Evolutionary conservation across 2,888 invertebrate genomes (phyloP), one percentile per base, ranked within the genome.

Genomic region (Meandrusa payeni): DNA sequence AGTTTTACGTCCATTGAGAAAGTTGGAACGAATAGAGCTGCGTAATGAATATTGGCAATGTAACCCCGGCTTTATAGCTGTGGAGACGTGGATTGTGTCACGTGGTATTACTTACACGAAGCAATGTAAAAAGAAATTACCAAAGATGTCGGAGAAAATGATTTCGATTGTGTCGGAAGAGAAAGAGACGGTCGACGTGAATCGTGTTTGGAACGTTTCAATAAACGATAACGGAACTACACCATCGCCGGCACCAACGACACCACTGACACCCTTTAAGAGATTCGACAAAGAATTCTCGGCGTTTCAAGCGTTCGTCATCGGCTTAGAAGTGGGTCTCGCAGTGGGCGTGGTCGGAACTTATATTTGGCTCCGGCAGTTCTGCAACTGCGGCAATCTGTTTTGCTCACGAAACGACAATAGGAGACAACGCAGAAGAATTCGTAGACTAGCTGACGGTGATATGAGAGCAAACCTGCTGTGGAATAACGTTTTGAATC

Each of bases 41-140:
- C 71, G 85, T 12, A 88, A 87, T 48, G 92, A 92, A 51, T 88
- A 87, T 41, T 89, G 89, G 69, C 77, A 82, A 41, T 93, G 93
- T 59, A 88, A 87, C 53, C 64, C 69, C 0, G 74, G 80, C 12
- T 81, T 86, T 15, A 67, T 75, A 3, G 69, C 76, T 2, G 64
- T 82, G 0, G 82, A 85, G 51, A 61, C 61, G 3, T 90, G 89
- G 78, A 76, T 89, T 13, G 48, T 58, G 2, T 65, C 72, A 1
- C 73, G 61, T 11, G 66, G 69, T 2, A 83, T 89, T 43, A 60
- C 62, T 41, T 90, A 89, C 37, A 76, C 86, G 12, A 89, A 89
- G 33, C 76, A 77, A 50, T 89, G 89, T 51, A 70, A 54, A 24
- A 63, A 73, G 57, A 69, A 73, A 66, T 46, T 72, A 2, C 69